Percentiles rank a stretch among this genome's conserved stretches.
These are phyloP conservation scores for Luffia ferchaultella DNA, from an alignment of 2,888 invertebrate species.

Conservation along the genomic window DNA sequence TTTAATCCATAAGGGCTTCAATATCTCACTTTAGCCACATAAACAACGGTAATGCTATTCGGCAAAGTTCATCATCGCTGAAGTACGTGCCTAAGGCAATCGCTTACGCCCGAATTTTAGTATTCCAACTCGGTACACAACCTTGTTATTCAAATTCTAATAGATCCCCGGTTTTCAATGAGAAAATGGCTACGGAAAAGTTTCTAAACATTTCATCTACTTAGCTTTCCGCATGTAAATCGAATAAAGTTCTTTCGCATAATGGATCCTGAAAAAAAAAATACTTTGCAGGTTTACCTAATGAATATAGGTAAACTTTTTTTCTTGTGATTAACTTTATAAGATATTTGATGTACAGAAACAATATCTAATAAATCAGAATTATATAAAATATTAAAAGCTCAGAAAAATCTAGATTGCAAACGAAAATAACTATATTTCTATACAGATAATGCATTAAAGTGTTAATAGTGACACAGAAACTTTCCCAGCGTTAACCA, in stretches of 20 bases:
- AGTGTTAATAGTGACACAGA: too few species aligned
- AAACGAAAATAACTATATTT: too few species aligned
- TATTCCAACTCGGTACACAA: constrained; percentile 36
- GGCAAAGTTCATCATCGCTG: neutral
- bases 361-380: too few species aligned
- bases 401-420: too few species aligned
- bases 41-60: neutral
- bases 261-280: neutral
- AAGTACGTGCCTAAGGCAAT: neutral
- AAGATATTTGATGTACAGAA: too few species aligned
- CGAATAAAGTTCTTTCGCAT: neutral
- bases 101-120: constrained; percentile 33
- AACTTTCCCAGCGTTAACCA: too few species aligned
- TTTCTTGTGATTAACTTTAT: too few species aligned
- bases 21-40: too few species aligned
- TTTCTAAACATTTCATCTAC: neutral
- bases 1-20: too few species aligned
- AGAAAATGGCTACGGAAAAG: constrained; percentile 1
- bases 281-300: neutral
- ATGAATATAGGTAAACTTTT: neutral
- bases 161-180: constrained; percentile 17
- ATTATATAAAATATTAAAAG: too few species aligned
- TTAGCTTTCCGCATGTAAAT: neutral
- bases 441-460: too few species aligned
- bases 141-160: constrained; percentile 38